Evolutionary conservation across 2,888 invertebrate species (phyloP), one percentile per base, ranked within the genome.

Genomic region (Athalia cordata): DNA sequence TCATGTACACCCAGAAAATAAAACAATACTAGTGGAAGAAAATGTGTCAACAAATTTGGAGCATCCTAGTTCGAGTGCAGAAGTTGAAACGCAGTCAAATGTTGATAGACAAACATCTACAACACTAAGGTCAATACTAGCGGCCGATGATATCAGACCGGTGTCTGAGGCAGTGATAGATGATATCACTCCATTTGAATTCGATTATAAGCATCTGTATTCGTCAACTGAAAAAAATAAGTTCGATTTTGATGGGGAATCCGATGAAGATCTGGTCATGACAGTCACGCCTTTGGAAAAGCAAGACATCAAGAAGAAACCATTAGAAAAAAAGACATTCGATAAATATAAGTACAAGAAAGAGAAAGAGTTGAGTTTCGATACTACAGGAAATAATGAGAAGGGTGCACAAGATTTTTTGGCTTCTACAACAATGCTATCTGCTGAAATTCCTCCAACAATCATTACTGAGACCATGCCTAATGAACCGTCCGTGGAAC

Each of bases 111-210:
- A 43, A 4, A 68, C n/a, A 6, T 15, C 11, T 55, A 68, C 68
- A 50, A 72, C 75, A 29, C 75, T 62, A 64, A 62, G 15, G 61
- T 15, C 74, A 6, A 75, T 75, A 6, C 59, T 77, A 8, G 83
- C 83, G 0, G 83, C 84, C 3, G 86, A 84, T 11, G 84, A 87
- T 29, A 83, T 89, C 11, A 89, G 85, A 82, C 89, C 89, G 9
- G 89, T 89, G 7, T 88, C 86, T 0, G 89, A 89, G 77, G 77
- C 84, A 11, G 80, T 89, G 59, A 75, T 85, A 43, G 89, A 89
- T 55, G 88, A 88, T 75, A 82, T 83, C 0, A 82, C 82, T 43
- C 86, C 87, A 0, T 45, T 81, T 1, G 79, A 81, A n/a, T 86
- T 87, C 57, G 83, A 86, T 79, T 87, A 84, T 67, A 86, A 84